phyloP scores from a whole-genome alignment of 2,113 vertebrate genomes.

The Phycodurus eques region DNA sequence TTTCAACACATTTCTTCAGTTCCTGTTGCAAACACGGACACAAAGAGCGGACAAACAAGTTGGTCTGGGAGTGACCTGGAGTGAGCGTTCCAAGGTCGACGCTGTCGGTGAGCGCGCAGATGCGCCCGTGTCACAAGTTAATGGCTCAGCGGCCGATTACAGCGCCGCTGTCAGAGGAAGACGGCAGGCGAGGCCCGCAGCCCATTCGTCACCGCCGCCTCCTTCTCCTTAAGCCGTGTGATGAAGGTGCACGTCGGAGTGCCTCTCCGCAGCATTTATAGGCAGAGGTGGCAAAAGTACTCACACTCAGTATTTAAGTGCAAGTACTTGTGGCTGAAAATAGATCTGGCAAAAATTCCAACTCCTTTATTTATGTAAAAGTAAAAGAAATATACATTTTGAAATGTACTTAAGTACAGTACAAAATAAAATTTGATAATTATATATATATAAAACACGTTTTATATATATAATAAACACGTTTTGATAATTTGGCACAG shows the following conservation, averaged over 20 bases:
- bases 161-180: constrained; percentile 69
- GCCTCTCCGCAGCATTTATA: constrained; percentile 51
- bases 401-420: too few species aligned
- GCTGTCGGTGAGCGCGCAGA: constrained; percentile 53
- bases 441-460: too few species aligned
- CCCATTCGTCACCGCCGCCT: constrained; percentile 70
- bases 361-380: neutral
- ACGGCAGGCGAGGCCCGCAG: constrained; percentile 64
- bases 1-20: neutral
- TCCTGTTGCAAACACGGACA: constrained; percentile 13
- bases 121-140: constrained; percentile 68
- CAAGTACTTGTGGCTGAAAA: neutral
- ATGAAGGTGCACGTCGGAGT: constrained; percentile 74
- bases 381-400: too few species aligned
- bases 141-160: constrained; percentile 76
- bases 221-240: constrained; percentile 69
- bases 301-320: neutral
- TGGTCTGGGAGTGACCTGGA: constrained; percentile 16
- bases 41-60: neutral
- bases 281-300: neutral
- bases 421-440: too few species aligned
- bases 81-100: constrained; percentile 55
- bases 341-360: neutral
- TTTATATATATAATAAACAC: too few species aligned
- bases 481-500: too few species aligned